Percentiles rank a stretch among this genome's conserved stretches.
Conservation (phyloP, 2,888 invertebrate species). For the Hymenopus coronatus region DNA sequence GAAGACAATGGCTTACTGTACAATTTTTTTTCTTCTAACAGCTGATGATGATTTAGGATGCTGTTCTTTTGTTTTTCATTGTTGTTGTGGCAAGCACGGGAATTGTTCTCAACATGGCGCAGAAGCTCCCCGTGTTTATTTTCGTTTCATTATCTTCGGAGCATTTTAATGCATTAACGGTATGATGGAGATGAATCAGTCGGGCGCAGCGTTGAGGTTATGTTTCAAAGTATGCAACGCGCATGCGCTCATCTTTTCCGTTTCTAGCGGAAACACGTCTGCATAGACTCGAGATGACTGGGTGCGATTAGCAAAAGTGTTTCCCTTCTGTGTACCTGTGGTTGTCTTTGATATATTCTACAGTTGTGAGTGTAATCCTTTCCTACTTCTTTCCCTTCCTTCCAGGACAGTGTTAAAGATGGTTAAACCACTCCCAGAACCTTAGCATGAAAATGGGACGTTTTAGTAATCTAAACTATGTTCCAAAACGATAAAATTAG, state of each 20-base stretch:
- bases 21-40: slow-evolving; percentile 22
- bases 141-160: neutral
- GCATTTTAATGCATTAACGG: neutral
- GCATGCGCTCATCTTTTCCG: neutral
- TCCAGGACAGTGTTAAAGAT: no score
- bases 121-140: neutral
- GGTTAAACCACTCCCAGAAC: no score
- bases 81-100: neutral
- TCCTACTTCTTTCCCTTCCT: no score
- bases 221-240: neutral
- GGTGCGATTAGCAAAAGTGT: neutral
- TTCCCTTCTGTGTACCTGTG: neutral
- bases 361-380: no score
- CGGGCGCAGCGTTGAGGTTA: neutral
- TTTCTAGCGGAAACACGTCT: neutral
- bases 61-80: slow-evolving; percentile 17
- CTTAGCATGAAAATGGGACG: no score
- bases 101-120: neutral
- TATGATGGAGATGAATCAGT: neutral
- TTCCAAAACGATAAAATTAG: no score
- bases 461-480: no score
- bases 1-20: slow-evolving; percentile 26
- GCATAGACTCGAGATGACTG: neutral
- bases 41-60: slow-evolving; percentile 26
- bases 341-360: neutral